phyloP scores from a whole-genome alignment of 30 jellyfish, hydroid and myxozoan genomes.

The Aurelia aurita complex sp. Pacific region DNA sequence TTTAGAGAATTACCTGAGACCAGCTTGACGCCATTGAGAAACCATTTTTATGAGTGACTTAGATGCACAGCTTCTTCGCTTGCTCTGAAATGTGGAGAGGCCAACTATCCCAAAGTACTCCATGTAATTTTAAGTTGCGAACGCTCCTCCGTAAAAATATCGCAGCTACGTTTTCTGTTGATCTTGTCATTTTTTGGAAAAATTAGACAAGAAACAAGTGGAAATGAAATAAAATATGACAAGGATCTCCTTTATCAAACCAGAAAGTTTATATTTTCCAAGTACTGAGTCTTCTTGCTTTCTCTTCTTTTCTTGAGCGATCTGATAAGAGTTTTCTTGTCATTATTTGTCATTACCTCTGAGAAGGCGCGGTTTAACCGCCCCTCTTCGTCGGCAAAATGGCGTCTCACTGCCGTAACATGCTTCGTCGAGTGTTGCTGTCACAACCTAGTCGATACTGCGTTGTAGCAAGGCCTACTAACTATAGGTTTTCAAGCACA shows the following conservation, averaged over 20 bases:
- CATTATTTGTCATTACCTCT: too few species aligned
- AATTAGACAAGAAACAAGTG: too few species aligned
- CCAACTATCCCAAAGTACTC: slow-evolving; percentile 1
- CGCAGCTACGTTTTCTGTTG: too few species aligned
- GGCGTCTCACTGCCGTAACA: slow-evolving; percentile 27
- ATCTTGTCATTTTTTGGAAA: too few species aligned
- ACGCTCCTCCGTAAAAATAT: too few species aligned
- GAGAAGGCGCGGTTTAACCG: too few species aligned
- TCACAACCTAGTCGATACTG: slow-evolving; percentile 37
- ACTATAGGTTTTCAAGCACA: slow-evolving; percentile 31
- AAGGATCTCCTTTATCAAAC: too few species aligned
- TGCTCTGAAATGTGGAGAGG: not conserved
- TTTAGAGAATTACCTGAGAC: slow-evolving; percentile 34
- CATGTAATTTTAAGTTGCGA: not conserved
- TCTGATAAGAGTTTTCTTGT: too few species aligned
- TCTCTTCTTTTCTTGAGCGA: too few species aligned
- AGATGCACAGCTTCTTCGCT: not conserved
- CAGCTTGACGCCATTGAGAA: slow-evolving; percentile 98
- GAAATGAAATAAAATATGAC: too few species aligned
- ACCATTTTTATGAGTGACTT: slow-evolving; percentile 49
- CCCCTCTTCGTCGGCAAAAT: not conserved
- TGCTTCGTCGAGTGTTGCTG: slow-evolving; percentile 24
- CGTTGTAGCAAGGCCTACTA: slow-evolving; percentile 5
- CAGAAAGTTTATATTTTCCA: too few species aligned
- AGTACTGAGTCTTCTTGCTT: too few species aligned